Base-by-base conservation (phyloP, 2,888 invertebrate species). In the Masnerella sp. region DNA sequence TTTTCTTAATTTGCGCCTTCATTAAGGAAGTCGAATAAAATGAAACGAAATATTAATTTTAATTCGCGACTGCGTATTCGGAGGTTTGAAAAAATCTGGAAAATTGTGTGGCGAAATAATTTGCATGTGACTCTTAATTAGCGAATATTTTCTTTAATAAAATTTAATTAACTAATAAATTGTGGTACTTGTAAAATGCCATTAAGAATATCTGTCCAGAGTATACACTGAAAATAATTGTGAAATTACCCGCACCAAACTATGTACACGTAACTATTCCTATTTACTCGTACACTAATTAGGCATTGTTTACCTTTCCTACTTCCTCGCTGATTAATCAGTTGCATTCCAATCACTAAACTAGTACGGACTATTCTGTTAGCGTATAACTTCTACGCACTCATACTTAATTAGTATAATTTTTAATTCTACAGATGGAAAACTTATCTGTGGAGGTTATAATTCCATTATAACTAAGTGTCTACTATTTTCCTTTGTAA, bases 241-340 rank as follows among this genome's bases (percentile, higher is more conserved):
- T 12, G 47, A 15, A 45, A 28, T 47, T 47, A 59, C 8, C 22
- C 20, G 28, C 25, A 36, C 36, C 36, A 25, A 59, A 45, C 58
- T 36, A 32, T 43, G 14, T 56, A 32, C 32, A 56, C 20, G 18
- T 32, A 43, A 43, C 25, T 43, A 49, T 49, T 38, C 17, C 30
- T 49, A 49, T 61, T 61, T 61, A 61, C 11, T 49, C 49, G 47
- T 61, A 61, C 12, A 38, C 38, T 61, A 61, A 61, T 61, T 61
- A 61, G 38, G 40, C 17, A 61, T 61, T 61, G 61, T 61, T 61
- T 61, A 38, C 38, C 30, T 49, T 47, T 61, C 18, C 30, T 38
- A 40, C 20, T 40, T 47, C 38, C 28, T 40, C 30, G 20, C 15
- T 40, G 28, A 47, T 61, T 34, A 61, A 61, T 47, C 36, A 59